Percentiles rank a stretch among this genome's conserved stretches.
These are phyloP conservation scores for Scophthalmus maximus DNA, from an alignment of 2,113 vertebrate genomes.

Conservation along the genomic window DNA sequence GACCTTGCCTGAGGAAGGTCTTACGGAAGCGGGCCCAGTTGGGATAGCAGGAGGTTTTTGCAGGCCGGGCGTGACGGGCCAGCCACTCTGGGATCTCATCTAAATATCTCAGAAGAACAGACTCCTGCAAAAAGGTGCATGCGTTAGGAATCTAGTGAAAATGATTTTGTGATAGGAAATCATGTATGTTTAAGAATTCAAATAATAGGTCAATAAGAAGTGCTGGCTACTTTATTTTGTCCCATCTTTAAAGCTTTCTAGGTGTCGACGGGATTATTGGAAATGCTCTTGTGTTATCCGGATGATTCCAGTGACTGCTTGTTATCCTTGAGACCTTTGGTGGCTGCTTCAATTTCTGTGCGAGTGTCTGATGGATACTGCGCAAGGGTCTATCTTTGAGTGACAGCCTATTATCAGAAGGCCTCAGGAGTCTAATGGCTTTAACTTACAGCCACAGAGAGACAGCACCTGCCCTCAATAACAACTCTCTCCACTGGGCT, in stretches of 20 bases:
- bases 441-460: constrained; percentile 78
- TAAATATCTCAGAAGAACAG: constrained; percentile 87
- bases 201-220: constrained; percentile 22
- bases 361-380: constrained; percentile 64
- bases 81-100: constrained; percentile 91
- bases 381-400: constrained; percentile 70
- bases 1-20: constrained; percentile 92
- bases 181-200: constrained; percentile 10
- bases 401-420: constrained; percentile 84
- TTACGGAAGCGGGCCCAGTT: constrained; percentile 91
- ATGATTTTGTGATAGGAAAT: constrained; percentile 1
- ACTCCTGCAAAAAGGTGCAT: constrained; percentile 85
- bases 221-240: constrained; percentile 48
- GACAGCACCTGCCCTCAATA: constrained; percentile 83
- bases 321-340: constrained; percentile 71
- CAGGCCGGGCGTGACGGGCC: constrained; percentile 86
- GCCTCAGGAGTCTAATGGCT: constrained; percentile 82
- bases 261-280: constrained; percentile 41
- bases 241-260: constrained; percentile 39
- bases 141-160: constrained; percentile 17
- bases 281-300: constrained; percentile 52
- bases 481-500: constrained; percentile 73
- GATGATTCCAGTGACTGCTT: constrained; percentile 66
- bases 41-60: constrained; percentile 89
- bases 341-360: constrained; percentile 72